Base-by-base conservation (phyloP, 2,797 vertebrate species). In the Cyclura pinguis region DNA sequence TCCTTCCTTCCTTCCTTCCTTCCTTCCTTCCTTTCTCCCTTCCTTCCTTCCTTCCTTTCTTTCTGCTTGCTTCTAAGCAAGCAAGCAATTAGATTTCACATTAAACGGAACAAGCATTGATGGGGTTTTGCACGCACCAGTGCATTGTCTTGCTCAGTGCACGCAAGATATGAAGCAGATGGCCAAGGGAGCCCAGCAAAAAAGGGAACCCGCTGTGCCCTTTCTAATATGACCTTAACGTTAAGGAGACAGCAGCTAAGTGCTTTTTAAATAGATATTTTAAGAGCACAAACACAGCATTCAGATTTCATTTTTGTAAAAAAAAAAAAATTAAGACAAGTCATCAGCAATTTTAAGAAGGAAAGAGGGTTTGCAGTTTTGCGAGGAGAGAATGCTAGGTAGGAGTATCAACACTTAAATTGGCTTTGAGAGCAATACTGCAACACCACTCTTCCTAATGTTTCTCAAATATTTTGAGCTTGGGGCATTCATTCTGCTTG, bases 161-260 rank as follows among this genome's bases (percentile, higher is more conserved):
- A 89, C n/a, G 13, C 76, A 80, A 84, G 69, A 59, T 90, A 94
- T 89, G 83, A 86, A 96, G 86, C 94, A 96, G 94, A 96, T 95
- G 94, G 95, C 85, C 93, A 82, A 67, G 83, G 85, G 91, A 95
- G 76, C 55, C 69, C 89, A 50, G 93, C 64, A 91, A 91, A 94
- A 93, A 18, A 69, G 38, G 38, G 27, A 83, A 84, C 93, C 92
- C 91, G 89, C 93, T 96, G 94, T 86, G 93, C 38, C 62, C 89
- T 95, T 89, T 93, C 87, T 94, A 72, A 12, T 94, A 42, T 90
- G 92, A 94, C 89, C 92, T 95, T 92, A 91, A 90, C 91, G 9
- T 82, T 91, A 90, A 84, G 89, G 38, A 92, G 78, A 88, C 3
- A 32, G 92, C 94, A 90, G 93, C 77, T 92, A 95, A 94, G 57